phyloP scores from a whole-genome alignment of 2,888 invertebrate genomes.

The Eucera pruinosa region DNA sequence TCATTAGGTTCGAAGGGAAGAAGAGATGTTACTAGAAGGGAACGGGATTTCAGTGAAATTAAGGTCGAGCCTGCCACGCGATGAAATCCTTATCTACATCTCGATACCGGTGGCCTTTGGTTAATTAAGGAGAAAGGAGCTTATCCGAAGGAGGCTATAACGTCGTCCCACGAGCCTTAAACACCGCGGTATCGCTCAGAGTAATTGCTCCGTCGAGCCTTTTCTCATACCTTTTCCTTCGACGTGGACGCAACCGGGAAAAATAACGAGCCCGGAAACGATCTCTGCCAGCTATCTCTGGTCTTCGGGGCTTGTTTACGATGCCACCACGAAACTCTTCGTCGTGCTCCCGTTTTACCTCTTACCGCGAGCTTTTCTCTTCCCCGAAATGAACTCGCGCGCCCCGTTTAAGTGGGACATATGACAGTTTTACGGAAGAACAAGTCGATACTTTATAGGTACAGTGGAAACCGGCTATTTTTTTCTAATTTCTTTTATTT shows the following conservation, averaged over 20 bases:
- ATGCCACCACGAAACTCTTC: background rate
- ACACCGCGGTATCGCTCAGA: conserved; percentile 69
- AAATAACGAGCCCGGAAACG: conserved; percentile 40
- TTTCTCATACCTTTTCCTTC: conserved; percentile 24
- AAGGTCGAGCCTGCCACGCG: conserved; percentile 71
- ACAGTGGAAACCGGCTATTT: no score
- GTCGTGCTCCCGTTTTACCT: background rate
- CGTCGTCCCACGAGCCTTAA: conserved; percentile 60
- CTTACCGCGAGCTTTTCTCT: background rate
- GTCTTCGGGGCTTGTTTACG: conserved; percentile 6
- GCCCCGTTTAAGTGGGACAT: no score
- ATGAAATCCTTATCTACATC: conserved; percentile 76
- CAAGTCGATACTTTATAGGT: no score
- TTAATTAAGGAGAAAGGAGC: conserved; percentile 76
- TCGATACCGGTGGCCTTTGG: conserved; percentile 70
- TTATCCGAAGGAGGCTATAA: conserved; percentile 67
- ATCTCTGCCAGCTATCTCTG: conserved; percentile 27
- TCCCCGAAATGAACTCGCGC: background rate
- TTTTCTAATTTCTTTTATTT: no score
- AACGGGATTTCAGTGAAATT: conserved; percentile 67
- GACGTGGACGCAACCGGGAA: conserved; percentile 33
- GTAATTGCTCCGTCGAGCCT: conserved; percentile 67
- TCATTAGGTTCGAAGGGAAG: conserved; percentile 22
- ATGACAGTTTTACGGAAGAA: no score
- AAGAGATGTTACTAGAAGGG: conserved; percentile 39